Conservation (phyloP, 2,113 vertebrate species). For the Stigmatopora argus region DNA sequence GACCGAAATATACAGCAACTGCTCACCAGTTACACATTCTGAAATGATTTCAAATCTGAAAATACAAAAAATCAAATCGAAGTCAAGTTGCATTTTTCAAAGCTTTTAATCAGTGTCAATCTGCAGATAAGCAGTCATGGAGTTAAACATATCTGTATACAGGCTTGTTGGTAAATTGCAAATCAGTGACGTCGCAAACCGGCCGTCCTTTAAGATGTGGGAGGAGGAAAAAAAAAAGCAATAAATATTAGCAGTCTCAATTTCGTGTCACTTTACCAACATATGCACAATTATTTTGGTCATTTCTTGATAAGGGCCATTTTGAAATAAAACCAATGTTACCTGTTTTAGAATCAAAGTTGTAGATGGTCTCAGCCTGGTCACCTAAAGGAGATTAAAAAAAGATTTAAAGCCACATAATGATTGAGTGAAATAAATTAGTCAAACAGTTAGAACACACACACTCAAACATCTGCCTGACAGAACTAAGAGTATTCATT, state of each 20-base stretch:
- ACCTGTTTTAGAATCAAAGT: constrained; percentile 36
- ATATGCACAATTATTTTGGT: neutral
- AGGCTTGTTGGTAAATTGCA: neutral
- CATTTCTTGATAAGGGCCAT: neutral
- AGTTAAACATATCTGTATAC: neutral
- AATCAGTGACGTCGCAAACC: neutral
- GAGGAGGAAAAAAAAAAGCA: neutral
- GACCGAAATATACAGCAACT: neutral
- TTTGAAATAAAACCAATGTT: neutral
- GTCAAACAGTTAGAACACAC: neutral
- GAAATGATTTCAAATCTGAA: neutral
- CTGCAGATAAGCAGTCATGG: neutral
- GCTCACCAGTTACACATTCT: neutral
- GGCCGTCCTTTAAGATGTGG: constrained; percentile 7
- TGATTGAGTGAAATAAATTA: neutral
- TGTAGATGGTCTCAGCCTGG: constrained; percentile 54
- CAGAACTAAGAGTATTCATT: constrained; percentile 17
- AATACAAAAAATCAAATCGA: neutral
- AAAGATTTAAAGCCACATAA: neutral
- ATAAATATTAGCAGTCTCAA: neutral
- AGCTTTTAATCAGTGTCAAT: neutral
- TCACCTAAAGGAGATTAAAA: constrained; percentile 45
- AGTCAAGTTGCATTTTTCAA: neutral
- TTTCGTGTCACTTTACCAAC: neutral
- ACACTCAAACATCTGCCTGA: neutral